Base-by-base conservation (phyloP, 1,140 invertebrate genomes). In the Drosophila teissieri region DNA sequence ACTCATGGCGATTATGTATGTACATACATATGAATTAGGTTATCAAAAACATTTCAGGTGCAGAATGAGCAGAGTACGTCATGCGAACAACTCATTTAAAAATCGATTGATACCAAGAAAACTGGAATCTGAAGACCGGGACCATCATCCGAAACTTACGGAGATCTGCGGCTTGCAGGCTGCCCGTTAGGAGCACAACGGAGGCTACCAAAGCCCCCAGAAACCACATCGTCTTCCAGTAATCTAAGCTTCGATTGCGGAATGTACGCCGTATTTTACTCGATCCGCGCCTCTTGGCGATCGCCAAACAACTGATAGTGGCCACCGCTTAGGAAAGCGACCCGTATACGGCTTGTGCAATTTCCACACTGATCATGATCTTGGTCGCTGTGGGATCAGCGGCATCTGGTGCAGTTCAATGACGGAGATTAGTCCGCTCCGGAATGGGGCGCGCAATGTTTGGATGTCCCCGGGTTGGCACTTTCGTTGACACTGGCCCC, bases 231-330 rank as follows among this genome's bases (percentile, higher is more conserved):
- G 27, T 46, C 24, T 4, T 31, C 3, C 37, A 15, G 37, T 31
- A 64, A 51, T 65, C n/a, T 14, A 15, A 52, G 48, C 57, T 73
- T 49, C 42, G 42, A 40, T 37, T 31, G 15, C 37, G 15, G 17
- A 78, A 56, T 61, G 31, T 63, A 58, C 53, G 60, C 42, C 67
- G 60, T 73, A 70, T 12, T 70, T 58, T 27, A 14, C 48, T 46
- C 27, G 64, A 63, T 79, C 65, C 45, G 31, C 31, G 24, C 39
- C 65, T 69, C 46, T 80, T 54, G 79, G 40, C 70, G 67, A 55
- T 61, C 56, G 37, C 17, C 65, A 51, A 15, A 45, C 49, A 64
- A 88, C 83, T 88, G 83, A 88, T 88, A 89, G 79, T 54, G 76
- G 40, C 63, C 37, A 34, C 49, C 52, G 36, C 46, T 44, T 14